Evolutionary conservation across 2,888 invertebrate genomes (phyloP).

Genomic region (Pyralis farinalis): DNA sequence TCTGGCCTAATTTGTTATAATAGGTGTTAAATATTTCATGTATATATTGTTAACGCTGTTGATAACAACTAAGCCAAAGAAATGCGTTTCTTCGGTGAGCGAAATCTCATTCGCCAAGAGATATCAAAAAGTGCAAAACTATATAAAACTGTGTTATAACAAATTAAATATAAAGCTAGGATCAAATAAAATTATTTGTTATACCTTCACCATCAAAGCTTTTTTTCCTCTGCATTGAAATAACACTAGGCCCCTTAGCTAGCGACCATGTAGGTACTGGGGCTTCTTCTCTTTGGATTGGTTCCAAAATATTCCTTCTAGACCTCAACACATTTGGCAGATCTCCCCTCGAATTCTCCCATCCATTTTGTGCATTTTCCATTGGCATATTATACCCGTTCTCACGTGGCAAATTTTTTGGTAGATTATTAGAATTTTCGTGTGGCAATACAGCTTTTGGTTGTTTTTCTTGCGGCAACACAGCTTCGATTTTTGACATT

Average conservation of each 20-base stretch:
- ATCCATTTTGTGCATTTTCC: conserved; percentile 22
- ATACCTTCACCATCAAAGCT: conserved; percentile 31
- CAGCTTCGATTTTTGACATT: conserved; percentile 50
- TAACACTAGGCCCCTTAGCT: conserved; percentile 66
- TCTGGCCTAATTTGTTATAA: too few relatives aligned
- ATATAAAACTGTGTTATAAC: too few relatives aligned
- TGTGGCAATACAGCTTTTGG: conserved; percentile 36
- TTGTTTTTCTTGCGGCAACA: conserved; percentile 19
- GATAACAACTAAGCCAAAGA: too few relatives aligned
- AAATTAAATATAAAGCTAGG: too few relatives aligned
- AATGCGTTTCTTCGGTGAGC: too few relatives aligned
- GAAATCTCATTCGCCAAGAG: too few relatives aligned
- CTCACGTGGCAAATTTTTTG: conserved; percentile 18
- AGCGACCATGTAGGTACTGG: conserved; percentile 64
- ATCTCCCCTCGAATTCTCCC: conserved; percentile 31
- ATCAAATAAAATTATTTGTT: too few relatives aligned
- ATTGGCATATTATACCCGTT: conserved; percentile 11
- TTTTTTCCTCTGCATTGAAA: conserved; percentile 55
- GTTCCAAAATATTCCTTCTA: conserved; percentile 65
- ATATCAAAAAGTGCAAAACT: too few relatives aligned
- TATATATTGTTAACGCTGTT: too few relatives aligned
- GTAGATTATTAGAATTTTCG: conserved; percentile 17
- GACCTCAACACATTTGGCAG: conserved; percentile 55
- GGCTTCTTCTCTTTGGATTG: conserved; percentile 55
- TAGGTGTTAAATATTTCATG: too few relatives aligned